Conservation (phyloP, 2,888 invertebrate species). For the Mesorhabditis spiculigera region DNA sequence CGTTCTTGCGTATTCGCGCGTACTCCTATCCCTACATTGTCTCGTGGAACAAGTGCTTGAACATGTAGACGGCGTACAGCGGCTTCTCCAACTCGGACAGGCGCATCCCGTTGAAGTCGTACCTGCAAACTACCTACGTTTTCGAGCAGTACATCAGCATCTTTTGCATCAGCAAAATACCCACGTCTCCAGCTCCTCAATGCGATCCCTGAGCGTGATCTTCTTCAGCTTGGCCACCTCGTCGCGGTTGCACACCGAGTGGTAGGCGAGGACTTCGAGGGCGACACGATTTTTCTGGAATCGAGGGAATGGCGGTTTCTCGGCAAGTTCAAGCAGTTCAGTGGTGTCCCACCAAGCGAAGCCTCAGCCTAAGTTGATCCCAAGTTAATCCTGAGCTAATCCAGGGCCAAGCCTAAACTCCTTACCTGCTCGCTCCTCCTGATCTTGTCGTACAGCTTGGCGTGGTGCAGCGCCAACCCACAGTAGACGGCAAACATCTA, state of each 20-base stretch:
- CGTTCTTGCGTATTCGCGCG: no score
- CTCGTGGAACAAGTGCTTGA: conserved; percentile 72
- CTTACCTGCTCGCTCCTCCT: conserved; percentile 70
- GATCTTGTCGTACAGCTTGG: conserved; percentile 79
- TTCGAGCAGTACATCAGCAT: neutral
- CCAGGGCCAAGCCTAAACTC: neutral
- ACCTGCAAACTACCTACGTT: conserved; percentile 60
- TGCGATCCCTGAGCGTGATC: conserved; percentile 34
- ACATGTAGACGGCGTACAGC: conserved; percentile 74
- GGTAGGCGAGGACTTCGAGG: conserved; percentile 78
- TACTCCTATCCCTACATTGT: conserved; percentile 27
- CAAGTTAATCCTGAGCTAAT: no score
- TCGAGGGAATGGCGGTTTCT: neutral
- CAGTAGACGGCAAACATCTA: conserved; percentile 78
- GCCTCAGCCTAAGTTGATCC: no score
- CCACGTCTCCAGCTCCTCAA: conserved; percentile 49
- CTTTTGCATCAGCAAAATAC: conserved; percentile 12
- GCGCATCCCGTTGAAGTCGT: conserved; percentile 73
- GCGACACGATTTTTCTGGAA: conserved; percentile 73
- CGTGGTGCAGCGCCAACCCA: conserved; percentile 79
- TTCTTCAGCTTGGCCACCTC: conserved; percentile 65
- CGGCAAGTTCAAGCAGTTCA: neutral
- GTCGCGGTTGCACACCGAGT: conserved; percentile 73
- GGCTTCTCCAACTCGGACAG: conserved; percentile 73
- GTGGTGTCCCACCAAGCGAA: no score